Percentiles rank a stretch among this genome's conserved stretches.
These are phyloP conservation scores for Eolophus roseicapilla DNA, from an alignment of 2,113 vertebrate genomes.

Conservation along the genomic window DNA sequence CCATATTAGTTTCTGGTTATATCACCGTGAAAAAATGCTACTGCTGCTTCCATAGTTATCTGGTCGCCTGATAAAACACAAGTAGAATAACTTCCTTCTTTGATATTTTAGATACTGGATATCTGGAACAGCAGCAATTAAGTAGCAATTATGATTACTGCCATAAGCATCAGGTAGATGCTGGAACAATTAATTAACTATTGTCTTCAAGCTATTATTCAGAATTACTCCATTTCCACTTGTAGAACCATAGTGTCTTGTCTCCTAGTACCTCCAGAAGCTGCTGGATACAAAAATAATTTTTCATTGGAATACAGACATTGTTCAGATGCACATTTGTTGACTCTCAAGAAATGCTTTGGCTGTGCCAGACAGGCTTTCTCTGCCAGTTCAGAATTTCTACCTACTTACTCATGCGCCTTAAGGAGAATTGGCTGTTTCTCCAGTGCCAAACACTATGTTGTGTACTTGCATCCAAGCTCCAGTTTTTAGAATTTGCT, in stretches of 20 bases:
- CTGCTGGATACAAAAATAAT: background rate
- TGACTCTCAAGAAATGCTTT: background rate
- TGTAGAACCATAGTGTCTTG: background rate
- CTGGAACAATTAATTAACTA: background rate
- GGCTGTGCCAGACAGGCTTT: background rate
- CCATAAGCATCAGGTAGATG: background rate
- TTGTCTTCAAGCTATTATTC: background rate
- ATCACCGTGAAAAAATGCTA: background rate
- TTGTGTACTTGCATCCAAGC: background rate
- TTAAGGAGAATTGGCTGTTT: background rate
- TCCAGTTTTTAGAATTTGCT: background rate
- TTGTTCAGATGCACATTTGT: background rate
- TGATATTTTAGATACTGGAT: background rate
- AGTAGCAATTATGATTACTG: background rate
- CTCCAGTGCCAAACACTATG: background rate
- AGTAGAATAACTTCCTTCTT: background rate
- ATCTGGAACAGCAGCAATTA: background rate
- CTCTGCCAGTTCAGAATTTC: background rate
- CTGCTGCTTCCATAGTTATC: background rate
- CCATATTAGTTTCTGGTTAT: background rate
- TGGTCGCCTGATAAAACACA: background rate
- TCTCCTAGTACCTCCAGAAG: background rate
- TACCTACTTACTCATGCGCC: background rate
- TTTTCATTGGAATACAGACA: background rate
- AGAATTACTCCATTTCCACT: background rate